These are phyloP conservation scores for Girardinus metallicus DNA, from an alignment of 2,797 vertebrate species.

Conservation along the genomic window DNA sequence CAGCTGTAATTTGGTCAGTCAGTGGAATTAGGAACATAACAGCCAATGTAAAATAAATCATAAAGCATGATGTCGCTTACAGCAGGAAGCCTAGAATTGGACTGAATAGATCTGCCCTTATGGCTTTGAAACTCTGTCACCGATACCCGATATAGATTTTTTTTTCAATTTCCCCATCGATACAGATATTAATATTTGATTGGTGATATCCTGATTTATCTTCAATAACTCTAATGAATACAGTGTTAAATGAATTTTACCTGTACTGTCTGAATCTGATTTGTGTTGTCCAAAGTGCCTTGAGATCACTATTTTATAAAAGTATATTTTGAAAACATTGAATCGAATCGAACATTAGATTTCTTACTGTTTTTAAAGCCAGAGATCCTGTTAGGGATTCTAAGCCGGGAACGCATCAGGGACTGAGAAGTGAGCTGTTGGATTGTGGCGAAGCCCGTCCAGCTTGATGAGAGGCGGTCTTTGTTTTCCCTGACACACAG, in stretches of 20 bases:
- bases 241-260: no score
- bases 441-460: not conserved
- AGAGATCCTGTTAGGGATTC: not conserved
- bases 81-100: no score
- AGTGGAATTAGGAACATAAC: no score
- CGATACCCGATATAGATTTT: no score
- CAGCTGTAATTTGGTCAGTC: no score
- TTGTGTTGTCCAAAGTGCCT: not conserved
- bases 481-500: slow-evolving; percentile 58
- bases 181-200: no score
- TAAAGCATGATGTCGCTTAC: no score
- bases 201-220: no score
- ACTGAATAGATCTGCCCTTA: no score
- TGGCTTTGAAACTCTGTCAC: no score
- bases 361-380: slow-evolving; percentile 17
- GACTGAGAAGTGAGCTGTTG: not conserved
- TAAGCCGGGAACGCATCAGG: not conserved
- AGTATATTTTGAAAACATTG: not conserved
- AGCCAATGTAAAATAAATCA: no score
- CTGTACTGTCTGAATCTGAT: not conserved
- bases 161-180: no score
- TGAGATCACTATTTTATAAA: not conserved
- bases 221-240: not conserved
- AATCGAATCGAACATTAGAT: not conserved
- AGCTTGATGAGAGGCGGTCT: slow-evolving; percentile 37